Evolutionary conservation across 23 tunicate species (phyloP).

Genomic region (Aplidium turbinatum): DNA sequence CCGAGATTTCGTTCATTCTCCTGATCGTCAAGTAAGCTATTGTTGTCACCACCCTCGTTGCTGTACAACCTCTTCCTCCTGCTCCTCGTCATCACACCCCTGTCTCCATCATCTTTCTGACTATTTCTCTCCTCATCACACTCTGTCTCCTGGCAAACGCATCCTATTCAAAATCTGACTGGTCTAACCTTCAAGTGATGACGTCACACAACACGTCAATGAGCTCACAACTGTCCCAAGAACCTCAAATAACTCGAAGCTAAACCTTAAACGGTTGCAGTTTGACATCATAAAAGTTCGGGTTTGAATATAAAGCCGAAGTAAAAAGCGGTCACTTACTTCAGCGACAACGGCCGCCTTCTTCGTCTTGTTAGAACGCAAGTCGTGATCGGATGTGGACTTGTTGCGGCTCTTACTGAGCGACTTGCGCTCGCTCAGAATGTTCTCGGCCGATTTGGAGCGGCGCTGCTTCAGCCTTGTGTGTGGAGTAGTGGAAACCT

Average conservation of each 20-base stretch:
- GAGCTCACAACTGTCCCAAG: no score
- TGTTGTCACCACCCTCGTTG: constrained; percentile 19
- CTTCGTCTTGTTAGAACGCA: constrained; percentile 41
- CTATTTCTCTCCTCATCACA: no score
- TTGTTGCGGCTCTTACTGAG: constrained; percentile 31
- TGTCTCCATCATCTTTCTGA: no score
- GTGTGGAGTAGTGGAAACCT: constrained; percentile 4
- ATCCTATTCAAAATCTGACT: not conserved
- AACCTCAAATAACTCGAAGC: no score
- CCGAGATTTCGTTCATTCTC: constrained; percentile 64
- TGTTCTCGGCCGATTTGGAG: constrained; percentile 80
- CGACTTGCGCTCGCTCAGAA: constrained; percentile 37
- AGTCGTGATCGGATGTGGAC: constrained; percentile 65
- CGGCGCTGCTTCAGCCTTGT: constrained; percentile 61
- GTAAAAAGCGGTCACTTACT: no score
- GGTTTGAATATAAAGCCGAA: no score
- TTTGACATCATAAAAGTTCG: no score
- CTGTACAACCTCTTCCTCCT: no score
- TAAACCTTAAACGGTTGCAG: no score
- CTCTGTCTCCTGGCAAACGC: not conserved
- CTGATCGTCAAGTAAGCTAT: constrained; percentile 21
- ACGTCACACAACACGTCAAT: no score
- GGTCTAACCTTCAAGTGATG: no score
- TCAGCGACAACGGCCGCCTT: constrained; percentile 3
- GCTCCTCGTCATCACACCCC: no score